Evolutionary conservation across 2,888 invertebrate species (phyloP), one percentile per base, ranked within the genome.

Genomic region (Oxystoma pomonae): DNA sequence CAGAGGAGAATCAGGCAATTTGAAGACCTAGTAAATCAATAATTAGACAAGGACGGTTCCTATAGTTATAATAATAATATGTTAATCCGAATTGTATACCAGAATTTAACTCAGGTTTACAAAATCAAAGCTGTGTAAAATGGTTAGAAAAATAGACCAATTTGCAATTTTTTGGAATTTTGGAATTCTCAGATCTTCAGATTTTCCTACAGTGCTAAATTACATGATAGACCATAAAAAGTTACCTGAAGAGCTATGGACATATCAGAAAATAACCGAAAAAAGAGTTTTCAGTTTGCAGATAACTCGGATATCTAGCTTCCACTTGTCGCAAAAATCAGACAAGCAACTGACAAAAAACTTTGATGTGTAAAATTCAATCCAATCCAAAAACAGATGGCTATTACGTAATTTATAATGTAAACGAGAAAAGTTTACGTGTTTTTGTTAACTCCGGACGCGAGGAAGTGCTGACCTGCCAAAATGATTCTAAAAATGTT

Each of bases 161-260:
- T n/a, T n/a, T n/a, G n/a, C n/a, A 65, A 56, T 22, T 20, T 16
- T 16, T 65, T 55, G 21, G 65, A 2, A 61, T 61, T 16, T 9
- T 57, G 16, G 53, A 57, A 17, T 65, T 65, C 58, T 61, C 65
- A 57, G 55, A 59, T 49, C 55, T 65, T 22, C 51, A 9, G 65
- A 65, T 53, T 65, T 60, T 50, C 59, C 57, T 3, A 22, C 59
- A 5, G 50, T 21, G 12, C 59, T 66, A 9, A 66, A 56, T 60
- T 55, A 65, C 19, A 21, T 65, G 7, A 55, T 65, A 12, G n/a
- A n/a, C n/a, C n/a, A n/a, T n/a, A n/a, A n/a, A n/a, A n/a, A n/a
- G n/a, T n/a, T n/a, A n/a, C n/a, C n/a, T n/a, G n/a, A n/a, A n/a
- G n/a, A n/a, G n/a, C n/a, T 51, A 64, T 67, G 58, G 60, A 22